These are phyloP conservation scores for Catharus ustulatus DNA, from an alignment of 2,797 vertebrate genomes.

Conservation along the genomic window DNA sequence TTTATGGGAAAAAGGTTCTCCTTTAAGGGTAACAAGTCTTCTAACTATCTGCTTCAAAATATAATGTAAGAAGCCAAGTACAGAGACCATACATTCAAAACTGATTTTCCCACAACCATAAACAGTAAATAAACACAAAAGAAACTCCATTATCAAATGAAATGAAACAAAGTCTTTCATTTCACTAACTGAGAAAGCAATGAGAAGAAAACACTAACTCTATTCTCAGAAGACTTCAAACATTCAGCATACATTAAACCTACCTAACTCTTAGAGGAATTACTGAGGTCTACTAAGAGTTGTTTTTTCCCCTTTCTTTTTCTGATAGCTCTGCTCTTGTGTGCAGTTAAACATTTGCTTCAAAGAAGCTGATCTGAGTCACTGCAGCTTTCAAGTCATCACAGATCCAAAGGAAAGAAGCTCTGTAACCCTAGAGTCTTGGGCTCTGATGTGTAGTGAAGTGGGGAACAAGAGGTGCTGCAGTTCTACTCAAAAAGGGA, in stretches of 20 bases:
- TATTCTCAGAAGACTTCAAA: neutral
- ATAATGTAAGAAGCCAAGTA: neutral
- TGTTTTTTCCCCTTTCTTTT: slow-evolving; percentile 22
- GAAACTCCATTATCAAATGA: neutral
- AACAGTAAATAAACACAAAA: neutral
- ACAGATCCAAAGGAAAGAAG: neutral
- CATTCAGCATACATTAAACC: neutral
- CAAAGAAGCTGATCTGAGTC: neutral
- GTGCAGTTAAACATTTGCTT: neutral
- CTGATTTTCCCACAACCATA: neutral
- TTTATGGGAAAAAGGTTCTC: neutral
- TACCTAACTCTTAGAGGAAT: neutral
- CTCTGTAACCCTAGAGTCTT: neutral
- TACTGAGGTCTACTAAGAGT: neutral
- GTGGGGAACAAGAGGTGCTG: neutral
- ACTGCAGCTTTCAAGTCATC: neutral
- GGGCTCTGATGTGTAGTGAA: neutral
- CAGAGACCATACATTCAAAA: neutral
- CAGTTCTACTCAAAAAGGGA: neutral
- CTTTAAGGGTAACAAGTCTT: neutral
- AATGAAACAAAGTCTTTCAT: neutral
- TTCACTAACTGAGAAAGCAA: neutral
- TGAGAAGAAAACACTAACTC: neutral
- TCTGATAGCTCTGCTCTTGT: neutral
- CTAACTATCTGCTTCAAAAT: neutral